These are phyloP conservation scores for Aleiodes sp. DNA, from an alignment of 1,140 invertebrate species.

Conservation along the genomic window DNA sequence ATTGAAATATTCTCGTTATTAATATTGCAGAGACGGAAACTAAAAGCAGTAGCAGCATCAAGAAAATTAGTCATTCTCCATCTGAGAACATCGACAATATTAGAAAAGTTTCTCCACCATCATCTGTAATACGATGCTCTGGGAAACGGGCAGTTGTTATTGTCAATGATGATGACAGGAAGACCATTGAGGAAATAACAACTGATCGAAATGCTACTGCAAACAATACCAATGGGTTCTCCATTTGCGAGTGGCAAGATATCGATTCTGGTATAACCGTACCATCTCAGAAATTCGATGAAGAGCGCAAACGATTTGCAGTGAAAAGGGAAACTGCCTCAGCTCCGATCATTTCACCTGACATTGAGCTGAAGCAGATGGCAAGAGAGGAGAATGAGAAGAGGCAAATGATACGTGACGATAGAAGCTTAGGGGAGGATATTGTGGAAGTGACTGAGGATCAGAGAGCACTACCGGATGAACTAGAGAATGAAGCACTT, in stretches of 20 bases:
- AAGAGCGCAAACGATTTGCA: background rate
- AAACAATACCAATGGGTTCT: slow-evolving; percentile 3
- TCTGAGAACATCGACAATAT: background rate
- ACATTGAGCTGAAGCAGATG: background rate
- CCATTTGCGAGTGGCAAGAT: slow-evolving; percentile 24
- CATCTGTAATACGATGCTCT: background rate
- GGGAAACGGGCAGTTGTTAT: slow-evolving; percentile 18
- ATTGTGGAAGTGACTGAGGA: background rate
- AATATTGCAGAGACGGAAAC: background rate
- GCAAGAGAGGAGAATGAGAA: background rate
- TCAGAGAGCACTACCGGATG: background rate
- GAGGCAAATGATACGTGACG: background rate
- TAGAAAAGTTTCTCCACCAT: background rate
- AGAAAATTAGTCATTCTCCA: background rate
- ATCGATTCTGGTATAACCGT: background rate
- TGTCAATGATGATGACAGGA: background rate
- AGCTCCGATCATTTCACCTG: slow-evolving; percentile 10
- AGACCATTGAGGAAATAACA: background rate
- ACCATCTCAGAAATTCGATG: background rate
- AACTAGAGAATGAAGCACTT: background rate
- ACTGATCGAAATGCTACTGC: background rate
- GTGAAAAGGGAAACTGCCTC: background rate
- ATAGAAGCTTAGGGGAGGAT: background rate
- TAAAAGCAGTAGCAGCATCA: background rate
- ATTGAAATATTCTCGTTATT: background rate